Base-by-base conservation (phyloP, 1,140 invertebrate species). In the Lethocerus indicus region DNA sequence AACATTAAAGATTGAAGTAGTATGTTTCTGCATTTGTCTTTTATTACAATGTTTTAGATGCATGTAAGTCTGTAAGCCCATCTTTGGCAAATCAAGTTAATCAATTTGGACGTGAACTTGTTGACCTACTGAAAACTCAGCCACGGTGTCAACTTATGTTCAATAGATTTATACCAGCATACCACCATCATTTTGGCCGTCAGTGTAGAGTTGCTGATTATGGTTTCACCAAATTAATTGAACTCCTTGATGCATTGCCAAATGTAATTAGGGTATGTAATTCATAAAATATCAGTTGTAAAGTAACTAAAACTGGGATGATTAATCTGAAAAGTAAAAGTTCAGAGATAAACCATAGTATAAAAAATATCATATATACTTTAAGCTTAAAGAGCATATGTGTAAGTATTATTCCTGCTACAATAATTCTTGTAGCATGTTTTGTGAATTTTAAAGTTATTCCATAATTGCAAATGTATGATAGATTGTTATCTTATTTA, bases 131-230 rank as follows among this genome's bases (percentile, higher is more conserved):
- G 9, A 85, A 83, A 63, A 83, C 76, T 52, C 73, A 75, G 37
- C 78, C 82, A 0, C 74, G 78, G 54, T 85, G 83, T 56, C 74
- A 78, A 20, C 70, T 92, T 58, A 71, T 74, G 3, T 82, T 90
- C 51, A 80, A 76, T 56, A 78, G 84, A 59, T 87, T 95, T 55
- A 93, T 95, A 59, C 90, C 91, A 1, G 79, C 85, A 7, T 97
- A 94, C 69, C 91, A 95, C 62, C 88, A 92, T 67, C 88, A 93
- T 66, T 95, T 92, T 67, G 88, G 89, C 1, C 74, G 87, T 23
- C 91, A 95, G 63, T 94, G 89, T 61, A 73, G 90, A 51, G 89
- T 95, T 1, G 88, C 91, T 18, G 88, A 94, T 69, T 97, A 95
- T 66, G 91, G 92, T 14, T 95, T 85, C 59, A 92, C 87, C 0